Conservation (phyloP, 2,888 invertebrate species). For the Mantis religiosa region DNA sequence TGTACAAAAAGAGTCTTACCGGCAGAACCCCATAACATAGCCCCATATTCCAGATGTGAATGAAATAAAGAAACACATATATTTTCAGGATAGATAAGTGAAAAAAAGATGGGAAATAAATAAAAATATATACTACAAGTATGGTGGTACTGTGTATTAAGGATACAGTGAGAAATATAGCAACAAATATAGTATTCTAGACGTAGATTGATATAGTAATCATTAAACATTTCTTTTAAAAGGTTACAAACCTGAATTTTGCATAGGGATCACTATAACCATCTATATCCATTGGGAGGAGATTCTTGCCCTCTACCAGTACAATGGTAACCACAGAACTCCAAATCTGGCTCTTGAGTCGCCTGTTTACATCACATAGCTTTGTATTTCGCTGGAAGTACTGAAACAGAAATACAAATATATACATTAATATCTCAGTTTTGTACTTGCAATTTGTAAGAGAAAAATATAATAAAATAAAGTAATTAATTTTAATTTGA, state of each 20-base stretch:
- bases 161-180: too few relatives aligned
- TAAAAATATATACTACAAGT: too few relatives aligned
- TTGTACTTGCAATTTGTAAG: background rate
- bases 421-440: background rate
- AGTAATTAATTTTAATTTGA: background rate
- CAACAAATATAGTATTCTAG: too few relatives aligned
- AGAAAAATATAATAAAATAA: background rate
- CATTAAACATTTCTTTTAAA: background rate
- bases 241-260: slow-evolving; percentile 76
- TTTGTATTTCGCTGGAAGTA: slow-evolving; percentile 75
- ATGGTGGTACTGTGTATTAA: too few relatives aligned
- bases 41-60: too few relatives aligned
- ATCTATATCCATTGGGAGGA: slow-evolving; percentile 83
- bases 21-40: too few relatives aligned
- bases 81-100: too few relatives aligned
- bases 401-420: slow-evolving; percentile 48
- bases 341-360: slow-evolving; percentile 93
- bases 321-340: slow-evolving; percentile 95
- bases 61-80: too few relatives aligned
- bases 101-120: too few relatives aligned
- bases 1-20: too few relatives aligned
- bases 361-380: slow-evolving; percentile 73
- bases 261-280: slow-evolving; percentile 90
- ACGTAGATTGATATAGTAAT: too few relatives aligned
- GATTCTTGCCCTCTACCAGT: slow-evolving; percentile 90